Evolutionary conservation across 2,113 vertebrate species (phyloP), one percentile per base, ranked within the genome.

Genomic region (Psilopogon haemacephalus): DNA sequence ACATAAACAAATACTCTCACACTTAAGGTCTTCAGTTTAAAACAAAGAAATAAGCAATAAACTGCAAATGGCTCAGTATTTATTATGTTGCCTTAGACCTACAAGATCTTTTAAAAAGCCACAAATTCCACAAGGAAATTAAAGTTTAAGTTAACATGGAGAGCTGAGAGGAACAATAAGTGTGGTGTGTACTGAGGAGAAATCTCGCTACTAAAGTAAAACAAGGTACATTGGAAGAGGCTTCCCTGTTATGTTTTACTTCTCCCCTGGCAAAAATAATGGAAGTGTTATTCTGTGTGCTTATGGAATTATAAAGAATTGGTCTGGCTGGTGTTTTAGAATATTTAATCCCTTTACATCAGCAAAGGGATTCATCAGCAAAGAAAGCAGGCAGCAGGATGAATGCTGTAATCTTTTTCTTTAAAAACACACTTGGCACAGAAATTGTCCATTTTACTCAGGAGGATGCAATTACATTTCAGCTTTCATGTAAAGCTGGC

Each of bases 401-500:
- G 74, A 87, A 84, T 48, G 48, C 73, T 91, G 63, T 93, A 73
- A 95, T 95, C 89, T 93, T 93, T 88, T n/a, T 56, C 88, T 89
- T 94, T 90, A 93, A 95, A 79, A 85, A 62, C 3, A 8, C 21
- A n/a, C 35, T 80, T 95, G 74, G 85, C 94, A 86, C 87, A 95
- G 86, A 95, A 95, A 92, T 91, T 69, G 91, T 71, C 86, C 72
- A 88, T 93, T 95, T 95, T 91, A 95, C 88, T 87, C 92, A 75
- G 88, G 75, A 89, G 89, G 92, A 93, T 80, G 85, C 82, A 90
- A 90, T 94, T 95, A 88, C 92, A 81, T 91, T 93, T 74, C 85
- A 86, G 82, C 81, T 95, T 96, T 93, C 94, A 88, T 84, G 81
- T 96, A 95, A 96, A 93, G 82, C 91, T 80, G 62, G 42, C 76